Evolutionary conservation across 2,797 vertebrate species (phyloP), one percentile per base, ranked within the genome.

Genomic region (Jordanella pulchra): DNA sequence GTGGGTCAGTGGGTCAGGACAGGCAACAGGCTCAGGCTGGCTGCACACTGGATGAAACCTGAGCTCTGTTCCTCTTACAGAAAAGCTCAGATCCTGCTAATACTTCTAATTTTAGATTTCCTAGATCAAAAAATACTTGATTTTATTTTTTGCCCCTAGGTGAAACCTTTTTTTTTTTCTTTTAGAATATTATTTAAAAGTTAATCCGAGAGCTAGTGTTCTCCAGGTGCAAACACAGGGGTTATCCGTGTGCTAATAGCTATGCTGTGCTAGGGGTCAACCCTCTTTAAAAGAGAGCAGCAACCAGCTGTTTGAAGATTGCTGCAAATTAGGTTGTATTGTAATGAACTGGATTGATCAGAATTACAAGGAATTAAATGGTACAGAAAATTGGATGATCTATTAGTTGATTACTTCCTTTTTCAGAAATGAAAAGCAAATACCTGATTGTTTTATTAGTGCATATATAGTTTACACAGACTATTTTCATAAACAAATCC

Each of bases 1-100:
- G 92, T 95, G 92, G 93, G 95, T 95, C 93, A 95, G 90, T 95
- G 93, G 94, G 94, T 95, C 94, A 94, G 84, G 81, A 82, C 75
- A 86, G 89, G 86, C 82, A 87, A 81, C 86, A 67, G 82, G 82
- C 91, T 91, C 77, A 68, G 78, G 75, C 86, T 82, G 85, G 77
- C 86, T 84, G 76, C 68, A 39, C 82, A 84, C 75, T 73, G 67
- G 73, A 64, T 87, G 90, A 85, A 92, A 91, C 83, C 77, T 67
- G 89, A 92, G 81, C 69, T 75, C 82, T 65, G 15, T 88, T 87
- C 48, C 85, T 88, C 77, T 71, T 70, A 67, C 60, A 77, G 72
- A 79, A 83, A 78, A 21, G 54, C 48, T 56, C 69, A 12, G 72
- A 72, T 74, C 30, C 64, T 69, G 75, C 76, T 77, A 39, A 76